Evolutionary conservation across 2,797 vertebrate species (phyloP).

Genomic region (Tangara arthus): DNA sequence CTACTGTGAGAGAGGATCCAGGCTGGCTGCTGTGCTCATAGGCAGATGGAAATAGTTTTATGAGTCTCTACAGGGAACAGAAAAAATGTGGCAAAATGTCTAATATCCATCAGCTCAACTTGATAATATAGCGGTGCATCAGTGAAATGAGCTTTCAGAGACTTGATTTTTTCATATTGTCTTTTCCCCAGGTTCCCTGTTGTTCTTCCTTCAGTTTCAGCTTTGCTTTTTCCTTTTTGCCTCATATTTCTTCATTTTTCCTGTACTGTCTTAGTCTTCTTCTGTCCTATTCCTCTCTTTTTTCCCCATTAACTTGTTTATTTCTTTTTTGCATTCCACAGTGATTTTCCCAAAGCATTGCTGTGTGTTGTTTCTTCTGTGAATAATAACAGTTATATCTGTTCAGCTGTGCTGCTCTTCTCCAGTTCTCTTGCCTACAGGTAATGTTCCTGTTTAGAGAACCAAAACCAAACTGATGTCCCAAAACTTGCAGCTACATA

Average conservation of each 20-base stretch:
- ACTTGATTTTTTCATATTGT: neutral
- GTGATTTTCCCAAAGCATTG: neutral
- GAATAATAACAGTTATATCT: neutral
- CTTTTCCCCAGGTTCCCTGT: neutral
- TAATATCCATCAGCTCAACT: neutral
- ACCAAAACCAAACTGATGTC: neutral
- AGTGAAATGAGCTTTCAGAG: neutral
- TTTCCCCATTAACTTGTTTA: neutral
- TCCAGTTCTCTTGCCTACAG: neutral
- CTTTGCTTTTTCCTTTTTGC: neutral
- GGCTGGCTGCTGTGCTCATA: neutral
- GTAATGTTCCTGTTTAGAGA: neutral
- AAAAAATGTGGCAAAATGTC: neutral
- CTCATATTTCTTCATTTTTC: neutral
- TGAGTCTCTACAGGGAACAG: neutral
- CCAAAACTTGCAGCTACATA: neutral
- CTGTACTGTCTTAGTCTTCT: neutral
- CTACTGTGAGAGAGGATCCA: neutral
- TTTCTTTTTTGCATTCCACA: neutral
- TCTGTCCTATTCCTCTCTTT: neutral
- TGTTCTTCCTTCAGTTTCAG: neutral
- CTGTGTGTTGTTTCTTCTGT: neutral
- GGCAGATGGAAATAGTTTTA: neutral
- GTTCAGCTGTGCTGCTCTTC: neutral
- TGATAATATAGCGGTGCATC: neutral